A percentile compares a stretch with the other conserved stretches of the same genome.
phyloP scores from a whole-genome alignment of 2,113 vertebrate species.

The Dasypus novemcinctus region DNA sequence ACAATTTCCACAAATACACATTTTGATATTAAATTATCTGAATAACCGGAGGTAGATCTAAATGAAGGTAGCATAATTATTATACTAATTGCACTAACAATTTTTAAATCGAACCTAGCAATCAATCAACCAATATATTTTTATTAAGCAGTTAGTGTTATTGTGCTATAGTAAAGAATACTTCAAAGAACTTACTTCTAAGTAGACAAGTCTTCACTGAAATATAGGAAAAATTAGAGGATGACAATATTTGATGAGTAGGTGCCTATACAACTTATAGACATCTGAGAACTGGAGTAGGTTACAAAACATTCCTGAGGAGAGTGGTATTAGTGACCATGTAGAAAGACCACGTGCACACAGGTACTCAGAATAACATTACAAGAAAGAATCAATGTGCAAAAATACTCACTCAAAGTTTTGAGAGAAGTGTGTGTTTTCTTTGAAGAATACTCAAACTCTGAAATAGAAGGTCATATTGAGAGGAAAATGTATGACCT shows the following conservation, averaged over 20 bases:
- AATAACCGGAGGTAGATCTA: neutral
- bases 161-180: neutral
- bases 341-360: neutral
- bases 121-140: neutral
- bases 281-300: too few relatives aligned
- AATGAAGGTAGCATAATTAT: neutral
- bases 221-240: neutral
- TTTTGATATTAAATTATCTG: neutral
- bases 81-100: neutral
- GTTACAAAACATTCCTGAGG: neutral
- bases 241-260: neutral
- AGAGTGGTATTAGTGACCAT: neutral
- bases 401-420: neutral
- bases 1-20: neutral
- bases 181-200: neutral
- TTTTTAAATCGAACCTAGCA: neutral
- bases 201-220: neutral
- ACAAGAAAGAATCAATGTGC: neutral
- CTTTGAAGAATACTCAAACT: neutral
- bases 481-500: neutral
- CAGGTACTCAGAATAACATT: neutral
- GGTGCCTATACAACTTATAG: fast-evolving
- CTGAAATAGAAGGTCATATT: neutral
- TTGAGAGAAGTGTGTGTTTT: neutral
- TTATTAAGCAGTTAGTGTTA: neutral